Conservation (phyloP, 1,140 invertebrate species). For the Leptestheria dahalacensis region DNA sequence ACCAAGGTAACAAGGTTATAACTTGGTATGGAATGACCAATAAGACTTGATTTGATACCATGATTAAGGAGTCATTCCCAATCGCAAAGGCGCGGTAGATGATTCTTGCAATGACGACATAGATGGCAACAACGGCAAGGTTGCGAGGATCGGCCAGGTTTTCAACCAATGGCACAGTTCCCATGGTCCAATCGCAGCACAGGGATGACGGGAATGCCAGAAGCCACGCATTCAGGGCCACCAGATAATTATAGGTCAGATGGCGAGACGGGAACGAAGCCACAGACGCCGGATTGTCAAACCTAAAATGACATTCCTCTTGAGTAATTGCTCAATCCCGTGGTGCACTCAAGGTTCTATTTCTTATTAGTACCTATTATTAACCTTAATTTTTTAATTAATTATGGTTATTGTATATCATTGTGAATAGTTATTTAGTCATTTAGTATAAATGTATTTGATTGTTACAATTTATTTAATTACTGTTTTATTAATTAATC, state of each 20-base stretch:
- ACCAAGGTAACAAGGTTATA: too few species aligned
- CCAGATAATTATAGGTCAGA: conserved; percentile 83
- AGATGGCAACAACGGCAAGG: conserved; percentile 60
- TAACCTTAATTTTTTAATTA: too few species aligned
- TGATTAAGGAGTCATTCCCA: conserved; percentile 13
- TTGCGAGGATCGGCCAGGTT: conserved; percentile 67
- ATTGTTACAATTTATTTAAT: too few species aligned
- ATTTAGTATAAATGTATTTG: too few species aligned
- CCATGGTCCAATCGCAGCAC: conserved; percentile 98
- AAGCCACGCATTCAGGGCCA: conserved; percentile 78
- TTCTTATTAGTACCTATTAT: too few species aligned
- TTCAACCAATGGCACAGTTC: conserved; percentile 73
- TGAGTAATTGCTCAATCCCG: not conserved
- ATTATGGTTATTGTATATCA: too few species aligned
- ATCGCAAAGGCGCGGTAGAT: conserved; percentile 41
- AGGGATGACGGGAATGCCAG: conserved; percentile 74
- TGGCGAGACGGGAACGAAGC: conserved; percentile 60
- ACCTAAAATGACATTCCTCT: conserved; percentile 36
- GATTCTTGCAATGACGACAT: conserved; percentile 43
- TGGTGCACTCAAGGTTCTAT: too few species aligned
- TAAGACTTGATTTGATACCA: conserved; percentile 7
- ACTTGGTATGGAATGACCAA: too few species aligned
- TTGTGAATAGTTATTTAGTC: too few species aligned
- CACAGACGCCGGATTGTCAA: conserved; percentile 83
- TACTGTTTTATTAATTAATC: too few species aligned